Conservation (phyloP, 92 coral and sea anemone species). For the Chrysogorgia sp. region DNA sequence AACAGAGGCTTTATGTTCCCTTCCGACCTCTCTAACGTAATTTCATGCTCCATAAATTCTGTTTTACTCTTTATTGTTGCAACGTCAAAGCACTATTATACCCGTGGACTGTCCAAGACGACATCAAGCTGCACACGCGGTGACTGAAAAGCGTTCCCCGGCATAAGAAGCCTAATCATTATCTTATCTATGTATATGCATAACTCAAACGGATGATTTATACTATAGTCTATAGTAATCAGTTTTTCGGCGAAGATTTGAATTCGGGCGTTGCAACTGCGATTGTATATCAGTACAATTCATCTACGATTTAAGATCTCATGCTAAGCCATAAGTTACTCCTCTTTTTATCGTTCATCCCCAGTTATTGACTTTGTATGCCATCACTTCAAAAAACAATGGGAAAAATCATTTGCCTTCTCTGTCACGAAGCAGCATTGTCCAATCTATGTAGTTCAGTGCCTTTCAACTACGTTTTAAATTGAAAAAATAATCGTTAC, state of each 20-base stretch:
- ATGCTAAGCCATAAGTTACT: slow-evolving; percentile 25
- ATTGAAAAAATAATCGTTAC: too few species aligned
- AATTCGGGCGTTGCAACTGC: neutral
- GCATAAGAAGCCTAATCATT: slow-evolving; percentile 12
- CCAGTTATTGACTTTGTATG: slow-evolving; percentile 22
- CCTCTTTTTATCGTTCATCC: slow-evolving; percentile 20
- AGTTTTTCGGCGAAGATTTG: slow-evolving; percentile 25
- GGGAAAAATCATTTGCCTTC: too few species aligned
- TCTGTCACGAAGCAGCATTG: too few species aligned
- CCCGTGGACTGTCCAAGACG: slow-evolving; percentile 31
- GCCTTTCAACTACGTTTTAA: too few species aligned
- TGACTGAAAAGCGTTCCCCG: neutral
- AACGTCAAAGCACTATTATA: slow-evolving; percentile 39
- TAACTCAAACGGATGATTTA: slow-evolving; percentile 38
- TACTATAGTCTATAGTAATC: slow-evolving; percentile 38
- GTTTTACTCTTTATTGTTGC: slow-evolving; percentile 42
- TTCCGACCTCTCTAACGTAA: slow-evolving; percentile 53
- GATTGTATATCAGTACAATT: slow-evolving; percentile 34
- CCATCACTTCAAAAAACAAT: too few species aligned
- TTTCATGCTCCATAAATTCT: slow-evolving; percentile 48
- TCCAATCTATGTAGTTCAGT: too few species aligned
- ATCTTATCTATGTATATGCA: slow-evolving; percentile 34
- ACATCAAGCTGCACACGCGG: slow-evolving; percentile 6
- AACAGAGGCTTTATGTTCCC: slow-evolving; percentile 43
- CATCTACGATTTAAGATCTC: slow-evolving; percentile 20